Evolutionary conservation across 1,140 invertebrate genomes (phyloP), one percentile per base, ranked within the genome.

Genomic region (Atta texana): DNA sequence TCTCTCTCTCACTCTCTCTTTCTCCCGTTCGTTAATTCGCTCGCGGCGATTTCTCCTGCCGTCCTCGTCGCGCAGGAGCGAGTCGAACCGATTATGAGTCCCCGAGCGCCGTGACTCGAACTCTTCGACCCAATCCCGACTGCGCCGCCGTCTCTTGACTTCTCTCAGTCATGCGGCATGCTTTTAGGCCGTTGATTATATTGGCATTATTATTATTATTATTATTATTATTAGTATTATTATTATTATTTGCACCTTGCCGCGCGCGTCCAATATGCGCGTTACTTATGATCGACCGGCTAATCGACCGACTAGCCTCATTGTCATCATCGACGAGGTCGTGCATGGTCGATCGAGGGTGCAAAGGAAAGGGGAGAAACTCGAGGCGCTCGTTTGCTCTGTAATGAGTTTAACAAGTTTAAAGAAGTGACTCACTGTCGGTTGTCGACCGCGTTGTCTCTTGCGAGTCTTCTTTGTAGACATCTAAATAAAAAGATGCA

Each of bases 371-470:
- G 66, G 77, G 63, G 39, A 55, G 18, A 31, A 82, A 61, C 68
- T 61, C 68, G 74, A 44, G 74, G 74, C 57, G 34, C 53, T 81
- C 74, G 80, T 80, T 85, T 68, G 69, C 80, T 86, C 39, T 71
- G 86, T 88, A 90, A 90, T 78, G 80, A 88, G 86, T 87, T 69
- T 91, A 90, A 90, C 86, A 81, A 90, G 86, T 88, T 88, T 91
- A 84, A 91, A 91, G 82, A 91, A 91, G 85, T 90, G 89, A 90
- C 77, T 90, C 90, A 88, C 63, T 74, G 64, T 57, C 64, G 44
- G 59, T 49, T 16, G 64, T n/a, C 68, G 28, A n/a, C 24, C 57
- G 55, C 49, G 64, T 57, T 69, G 51, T 51, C 66, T n/a, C 59
- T 14, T 61, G 64, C 39, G 69, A 28, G 31, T 74, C 51, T 44